Evolutionary conservation across 2,113 vertebrate genomes (phyloP).

Genomic region (Amazona guildingii): DNA sequence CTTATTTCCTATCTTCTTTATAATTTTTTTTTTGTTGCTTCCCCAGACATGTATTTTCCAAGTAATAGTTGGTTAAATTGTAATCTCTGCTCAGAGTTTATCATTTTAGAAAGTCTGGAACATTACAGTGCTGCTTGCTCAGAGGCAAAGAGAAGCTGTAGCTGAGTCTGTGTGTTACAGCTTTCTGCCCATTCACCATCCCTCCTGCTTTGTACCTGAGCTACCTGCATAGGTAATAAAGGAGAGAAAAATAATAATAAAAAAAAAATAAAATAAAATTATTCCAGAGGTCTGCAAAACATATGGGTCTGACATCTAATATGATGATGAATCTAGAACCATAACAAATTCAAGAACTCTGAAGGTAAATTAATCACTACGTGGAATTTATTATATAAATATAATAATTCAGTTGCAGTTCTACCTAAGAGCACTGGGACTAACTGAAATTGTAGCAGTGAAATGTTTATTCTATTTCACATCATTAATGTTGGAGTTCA

Average conservation of each 20-base stretch:
- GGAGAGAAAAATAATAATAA: not conserved
- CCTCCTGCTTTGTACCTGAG: not conserved
- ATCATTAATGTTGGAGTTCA: not conserved
- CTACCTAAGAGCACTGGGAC: not conserved
- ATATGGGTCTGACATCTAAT: not conserved
- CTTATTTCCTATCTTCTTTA: not conserved
- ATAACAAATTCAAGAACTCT: not conserved
- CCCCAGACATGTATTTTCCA: not conserved
- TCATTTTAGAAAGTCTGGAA: not conserved
- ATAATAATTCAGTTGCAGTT: not conserved
- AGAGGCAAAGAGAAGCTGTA: not conserved
- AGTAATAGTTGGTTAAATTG: not conserved
- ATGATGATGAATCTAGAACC: not conserved
- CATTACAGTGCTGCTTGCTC: not conserved
- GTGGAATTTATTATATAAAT: not conserved
- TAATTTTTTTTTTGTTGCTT: not conserved
- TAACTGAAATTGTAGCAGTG: not conserved
- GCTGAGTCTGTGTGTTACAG: not conserved
- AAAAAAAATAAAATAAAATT: not conserved
- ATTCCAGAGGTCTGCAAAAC: not conserved
- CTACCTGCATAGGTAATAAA: not conserved
- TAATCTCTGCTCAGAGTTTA: not conserved
- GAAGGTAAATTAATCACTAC: not conserved
- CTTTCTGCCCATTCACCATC: not conserved
- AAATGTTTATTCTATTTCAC: slow-evolving; percentile 18